These are phyloP conservation scores for Gymnoscopelus braueri DNA, from an alignment of 2,797 vertebrate genomes.

Conservation along the genomic window DNA sequence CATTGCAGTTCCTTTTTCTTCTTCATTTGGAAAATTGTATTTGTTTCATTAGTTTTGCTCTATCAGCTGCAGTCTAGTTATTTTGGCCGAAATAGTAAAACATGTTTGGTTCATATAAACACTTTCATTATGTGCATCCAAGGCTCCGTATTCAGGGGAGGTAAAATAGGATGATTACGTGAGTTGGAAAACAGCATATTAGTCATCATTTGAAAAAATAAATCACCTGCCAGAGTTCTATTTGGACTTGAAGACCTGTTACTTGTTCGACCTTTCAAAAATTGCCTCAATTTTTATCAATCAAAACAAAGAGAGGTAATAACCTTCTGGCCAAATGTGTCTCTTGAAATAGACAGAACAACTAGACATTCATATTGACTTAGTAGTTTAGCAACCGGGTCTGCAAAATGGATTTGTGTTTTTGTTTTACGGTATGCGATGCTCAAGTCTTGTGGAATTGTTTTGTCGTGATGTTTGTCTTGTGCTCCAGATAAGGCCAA, in stretches of 20 bases:
- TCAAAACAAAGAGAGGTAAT: slow-evolving; percentile 83
- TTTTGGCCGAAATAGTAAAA: slow-evolving; percentile 59
- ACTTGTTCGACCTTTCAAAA: slow-evolving; percentile 75
- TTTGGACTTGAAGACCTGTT: slow-evolving; percentile 67
- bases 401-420: slow-evolving; percentile 51
- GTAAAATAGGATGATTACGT: slow-evolving; percentile 79
- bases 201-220: slow-evolving; percentile 71
- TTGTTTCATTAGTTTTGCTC: slow-evolving; percentile 57
- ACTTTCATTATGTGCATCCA: slow-evolving; percentile 66
- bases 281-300: slow-evolving; percentile 86
- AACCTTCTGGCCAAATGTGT: slow-evolving; percentile 62
- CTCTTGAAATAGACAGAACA: slow-evolving; percentile 67
- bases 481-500: slow-evolving; percentile 89
- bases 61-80: slow-evolving; percentile 42
- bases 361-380: slow-evolving; percentile 51
- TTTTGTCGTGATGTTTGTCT: slow-evolving; percentile 53
- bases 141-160: slow-evolving; percentile 58
- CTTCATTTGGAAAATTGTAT: slow-evolving; percentile 38
- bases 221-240: slow-evolving; percentile 57
- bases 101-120: slow-evolving; percentile 61
- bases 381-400: slow-evolving; percentile 37
- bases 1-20: slow-evolving; percentile 39
- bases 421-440: slow-evolving; percentile 10
- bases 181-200: slow-evolving; percentile 78
- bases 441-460: slow-evolving; percentile 37